Base-by-base conservation (phyloP, 2,888 invertebrate species). In the Plemyria rubiginata region DNA sequence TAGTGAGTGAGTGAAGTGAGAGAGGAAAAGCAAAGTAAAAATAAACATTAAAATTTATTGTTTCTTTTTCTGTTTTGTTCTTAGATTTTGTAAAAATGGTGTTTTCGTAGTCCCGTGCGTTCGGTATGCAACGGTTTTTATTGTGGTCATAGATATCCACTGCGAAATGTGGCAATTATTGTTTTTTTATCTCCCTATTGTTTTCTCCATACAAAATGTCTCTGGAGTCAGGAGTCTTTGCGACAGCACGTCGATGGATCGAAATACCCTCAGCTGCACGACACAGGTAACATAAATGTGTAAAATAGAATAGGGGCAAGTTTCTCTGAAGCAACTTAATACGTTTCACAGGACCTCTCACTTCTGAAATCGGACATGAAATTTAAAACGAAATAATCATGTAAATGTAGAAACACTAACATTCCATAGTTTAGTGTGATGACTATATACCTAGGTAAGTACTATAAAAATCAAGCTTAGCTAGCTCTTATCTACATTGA, bases 241-340 rank as follows among this genome's bases (percentile, higher is more conserved):
- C 70, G 82, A 80, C 51, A 86, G 86, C 54, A 83, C 80, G 2
- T 12, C 55, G 8, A 77, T 81, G 63, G 53, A 56, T 9, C 48
- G 40, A 15, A 75, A 77, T 66, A 76, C 79, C 15, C 79, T 86
- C 15, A 89, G 86, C 73, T 92, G 92, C 71, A 84, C 85, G 53
- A 87, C 84, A 15, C 87, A 90, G 87, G 92, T 91, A 79, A 29
- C 9, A 51, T 11, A 50, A 11, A 8, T 8, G 11, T 38, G 11
- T 9, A 38, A 38, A 38, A 38, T 38, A 1, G 3, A 11, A 11
- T 38, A 38, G 3, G 11, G 36, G 4, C 7, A 32, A 32, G 8
- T 8, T 4, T 6, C 7, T 32, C 32, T 8, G 32, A 32, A 6
- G 32, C 32, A 32, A 32, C 6, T 32, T 8, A 32, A 6, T 32